phyloP scores from a whole-genome alignment of 2,113 vertebrate species.

The Chaetodon auriga region DNA sequence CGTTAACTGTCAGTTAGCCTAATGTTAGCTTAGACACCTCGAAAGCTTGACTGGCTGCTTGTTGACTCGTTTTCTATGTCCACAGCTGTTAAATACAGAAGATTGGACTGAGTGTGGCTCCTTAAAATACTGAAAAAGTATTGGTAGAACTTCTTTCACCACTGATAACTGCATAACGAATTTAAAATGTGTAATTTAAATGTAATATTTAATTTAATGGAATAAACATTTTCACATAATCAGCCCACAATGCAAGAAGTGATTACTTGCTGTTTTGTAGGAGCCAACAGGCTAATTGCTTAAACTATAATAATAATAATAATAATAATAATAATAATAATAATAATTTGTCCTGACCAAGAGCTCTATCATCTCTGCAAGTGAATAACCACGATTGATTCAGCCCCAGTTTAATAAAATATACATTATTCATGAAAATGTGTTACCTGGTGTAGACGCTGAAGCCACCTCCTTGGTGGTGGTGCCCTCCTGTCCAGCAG shows the following conservation, averaged over 20 bases:
- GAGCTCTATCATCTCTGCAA: not conserved
- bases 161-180: not conserved
- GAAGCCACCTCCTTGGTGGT: constrained; percentile 5
- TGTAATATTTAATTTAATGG: not conserved
- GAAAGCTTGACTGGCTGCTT: not conserved
- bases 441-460: constrained; percentile 62
- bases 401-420: not conserved
- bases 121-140: not conserved
- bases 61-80: not conserved
- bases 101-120: no score
- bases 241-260: not conserved
- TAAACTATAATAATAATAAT: no score
- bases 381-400: not conserved
- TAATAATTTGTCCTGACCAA: not conserved
- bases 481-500: constrained; percentile 66
- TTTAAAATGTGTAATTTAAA: not conserved
- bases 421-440: not conserved
- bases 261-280: not conserved
- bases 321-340: no score
- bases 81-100: no score
- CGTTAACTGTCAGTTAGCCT: not conserved
- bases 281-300: no score
- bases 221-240: not conserved
- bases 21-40: no score
- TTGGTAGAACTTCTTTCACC: not conserved